These are phyloP conservation scores for Strigops habroptila DNA, from an alignment of 2,113 vertebrate genomes.

Conservation along the genomic window DNA sequence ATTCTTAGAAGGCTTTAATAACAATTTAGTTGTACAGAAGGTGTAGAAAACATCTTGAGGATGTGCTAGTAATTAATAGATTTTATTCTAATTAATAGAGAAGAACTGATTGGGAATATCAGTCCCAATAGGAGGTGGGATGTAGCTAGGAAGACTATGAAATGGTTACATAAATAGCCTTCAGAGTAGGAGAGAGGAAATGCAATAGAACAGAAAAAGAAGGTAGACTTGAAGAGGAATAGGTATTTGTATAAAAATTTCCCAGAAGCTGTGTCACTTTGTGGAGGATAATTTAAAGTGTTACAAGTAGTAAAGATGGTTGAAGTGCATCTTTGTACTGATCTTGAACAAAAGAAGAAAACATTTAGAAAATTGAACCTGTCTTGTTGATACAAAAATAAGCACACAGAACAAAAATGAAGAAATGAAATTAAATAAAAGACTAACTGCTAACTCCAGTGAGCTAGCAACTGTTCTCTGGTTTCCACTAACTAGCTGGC, in stretches of 20 bases:
- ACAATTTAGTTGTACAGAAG: not conserved
- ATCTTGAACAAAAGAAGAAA: not conserved
- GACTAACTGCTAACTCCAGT: not conserved
- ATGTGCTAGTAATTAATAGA: not conserved
- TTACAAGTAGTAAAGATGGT: not conserved
- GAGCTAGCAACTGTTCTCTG: not conserved
- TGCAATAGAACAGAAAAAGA: not conserved
- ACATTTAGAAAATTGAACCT: not conserved
- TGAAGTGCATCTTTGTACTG: not conserved
- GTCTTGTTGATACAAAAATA: not conserved
- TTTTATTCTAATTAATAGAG: conserved; percentile 10
- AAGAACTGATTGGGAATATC: not conserved
- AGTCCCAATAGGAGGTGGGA: not conserved
- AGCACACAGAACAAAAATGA: not conserved
- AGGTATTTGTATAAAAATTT: not conserved
- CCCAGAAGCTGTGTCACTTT: not conserved
- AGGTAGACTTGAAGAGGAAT: not conserved
- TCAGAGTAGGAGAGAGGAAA: not conserved
- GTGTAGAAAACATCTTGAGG: not conserved
- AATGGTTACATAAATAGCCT: not conserved
- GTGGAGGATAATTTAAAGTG: not conserved
- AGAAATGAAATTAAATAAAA: not conserved
- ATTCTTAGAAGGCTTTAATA: not conserved
- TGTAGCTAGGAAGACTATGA: not conserved
- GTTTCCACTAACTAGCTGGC: not conserved